Evolutionary conservation across 2,888 invertebrate genomes (phyloP), one percentile per base, ranked within the genome.

Genomic region (Acholoe squamosa): DNA sequence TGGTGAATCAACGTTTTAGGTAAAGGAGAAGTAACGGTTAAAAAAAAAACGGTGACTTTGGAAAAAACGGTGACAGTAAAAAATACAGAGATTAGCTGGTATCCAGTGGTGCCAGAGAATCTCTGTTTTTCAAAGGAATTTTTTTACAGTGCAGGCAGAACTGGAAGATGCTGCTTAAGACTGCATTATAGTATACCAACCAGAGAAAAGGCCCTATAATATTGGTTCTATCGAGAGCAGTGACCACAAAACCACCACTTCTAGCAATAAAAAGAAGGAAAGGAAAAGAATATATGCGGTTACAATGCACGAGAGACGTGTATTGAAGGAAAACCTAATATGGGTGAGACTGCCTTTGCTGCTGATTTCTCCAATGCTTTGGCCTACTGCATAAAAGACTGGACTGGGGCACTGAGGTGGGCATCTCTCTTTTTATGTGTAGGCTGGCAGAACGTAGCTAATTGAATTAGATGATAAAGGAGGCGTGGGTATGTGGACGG

Each of bases 401-500:
- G 61, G 61, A 3, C 14, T 0, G 61, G 22, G 61, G 61, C 43
- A 43, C 61, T 61, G 61, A 12, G 19, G 61, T 61, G 61, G 61
- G n/a, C 19, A 10, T 43, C 43, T 43, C 43, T n/a, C 3, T 61
- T 61, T 61, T 61, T 14, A 61, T 61, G 61, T 7, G 19, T 19
- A 61, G 61, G 61, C 61, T 19, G 61, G 61, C 61, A 61, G 61
- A 61, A 61, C 5, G 61, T 61, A 61, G n/a, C 61, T 19, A 61
- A 61, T 61, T 61, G 61, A 61, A 61, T 61, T 61, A 61, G 61
- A 61, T 19, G 12, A 61, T 61, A 61, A 61, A 61, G 14, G 61
- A 61, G 61, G n/a, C 61, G 3, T 12, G 61, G 61, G 7, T 61
- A n/a, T 61, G 14, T 61, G 14, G 61, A 61, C 19, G 61, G 61